Evolutionary conservation across 2,888 invertebrate genomes (phyloP).

Genomic region (Pristionchus arcanus): DNA sequence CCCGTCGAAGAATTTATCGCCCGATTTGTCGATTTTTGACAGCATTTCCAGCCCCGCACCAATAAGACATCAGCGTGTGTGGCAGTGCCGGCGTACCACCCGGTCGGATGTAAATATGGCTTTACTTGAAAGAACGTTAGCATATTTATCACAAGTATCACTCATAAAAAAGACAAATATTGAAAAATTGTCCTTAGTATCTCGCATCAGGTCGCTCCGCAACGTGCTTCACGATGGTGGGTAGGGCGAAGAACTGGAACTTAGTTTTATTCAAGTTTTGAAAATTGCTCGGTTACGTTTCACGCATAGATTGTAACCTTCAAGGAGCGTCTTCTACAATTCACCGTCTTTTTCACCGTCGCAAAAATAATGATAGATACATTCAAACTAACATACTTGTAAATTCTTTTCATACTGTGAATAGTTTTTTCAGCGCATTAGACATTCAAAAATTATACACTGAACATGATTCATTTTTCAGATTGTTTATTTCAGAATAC

Average conservation of each 20-base stretch:
- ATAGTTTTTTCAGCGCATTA: background rate
- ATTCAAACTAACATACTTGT: background rate
- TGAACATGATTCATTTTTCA: too few relatives aligned
- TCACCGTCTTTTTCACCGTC: too few relatives aligned
- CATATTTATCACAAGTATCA: background rate
- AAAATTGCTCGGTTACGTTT: background rate
- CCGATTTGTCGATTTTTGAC: background rate
- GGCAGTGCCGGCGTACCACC: constrained; percentile 1
- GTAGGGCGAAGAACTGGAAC: constrained; percentile 33
- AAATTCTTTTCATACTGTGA: background rate
- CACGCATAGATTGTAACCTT: background rate
- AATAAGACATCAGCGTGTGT: constrained; percentile 24
- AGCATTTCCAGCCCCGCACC: background rate
- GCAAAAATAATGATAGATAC: too few relatives aligned
- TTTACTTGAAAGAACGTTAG: background rate
- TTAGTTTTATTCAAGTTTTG: background rate
- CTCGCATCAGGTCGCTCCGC: constrained; percentile 27
- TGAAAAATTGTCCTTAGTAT: background rate
- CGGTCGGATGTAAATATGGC: background rate
- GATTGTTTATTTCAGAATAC: too few relatives aligned
- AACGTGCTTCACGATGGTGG: background rate
- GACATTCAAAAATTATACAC: too few relatives aligned
- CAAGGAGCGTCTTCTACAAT: background rate
- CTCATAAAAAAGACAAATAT: too few relatives aligned
- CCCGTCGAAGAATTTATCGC: constrained; percentile 17